Evolutionary conservation across 1,140 invertebrate genomes (phyloP), one percentile per base, ranked within the genome.

Genomic region (Hyles euphorbiae): DNA sequence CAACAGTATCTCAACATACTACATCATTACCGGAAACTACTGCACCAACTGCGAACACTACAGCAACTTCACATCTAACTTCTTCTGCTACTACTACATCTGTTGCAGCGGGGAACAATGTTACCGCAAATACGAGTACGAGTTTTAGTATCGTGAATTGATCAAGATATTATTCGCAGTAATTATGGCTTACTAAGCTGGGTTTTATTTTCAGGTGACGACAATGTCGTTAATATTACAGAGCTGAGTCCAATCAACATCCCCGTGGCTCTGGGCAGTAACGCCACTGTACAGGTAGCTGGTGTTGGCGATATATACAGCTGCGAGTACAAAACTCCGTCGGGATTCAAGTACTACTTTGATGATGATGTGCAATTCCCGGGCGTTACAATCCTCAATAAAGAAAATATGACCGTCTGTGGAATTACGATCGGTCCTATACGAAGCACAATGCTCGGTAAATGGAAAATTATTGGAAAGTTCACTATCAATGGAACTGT

Each of bases 221-320:
- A 65, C 0, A 55, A 67, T 40, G 50, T 60, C 70, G 3, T 70
- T 45, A 72, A 72, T 52, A 54, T 67, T n/a, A 67, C 70, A n/a
- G 47, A 32, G n/a, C 33, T 63, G 2, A 47, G 53, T 8, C 48
- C 12, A 46, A 47, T 48, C 7, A 60, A 11, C 7, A 53, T 50
- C 40, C 22, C 63, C 1, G 58, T 72, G 7, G 56, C 63, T 56
- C 12, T 67, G 12, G 65, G 65, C 10, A 59, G 22, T 7, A 58
- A 56, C 9, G 44, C 65, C 9, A 45, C 36, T 3, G n/a, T 62
- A 8, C 50, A 61, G 47, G 50, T 65, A 9, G 47, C 34, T 9
- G 49, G 61, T n/a, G 36, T 46, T 7, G 65, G 67, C 1, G 44
- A 34, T 3, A 47, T 59, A 3, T 60, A 67, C 22, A 44, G 51